These are phyloP conservation scores for Scolopax bukidnonensis DNA, from an alignment of 2,797 vertebrate genomes.

Conservation along the genomic window DNA sequence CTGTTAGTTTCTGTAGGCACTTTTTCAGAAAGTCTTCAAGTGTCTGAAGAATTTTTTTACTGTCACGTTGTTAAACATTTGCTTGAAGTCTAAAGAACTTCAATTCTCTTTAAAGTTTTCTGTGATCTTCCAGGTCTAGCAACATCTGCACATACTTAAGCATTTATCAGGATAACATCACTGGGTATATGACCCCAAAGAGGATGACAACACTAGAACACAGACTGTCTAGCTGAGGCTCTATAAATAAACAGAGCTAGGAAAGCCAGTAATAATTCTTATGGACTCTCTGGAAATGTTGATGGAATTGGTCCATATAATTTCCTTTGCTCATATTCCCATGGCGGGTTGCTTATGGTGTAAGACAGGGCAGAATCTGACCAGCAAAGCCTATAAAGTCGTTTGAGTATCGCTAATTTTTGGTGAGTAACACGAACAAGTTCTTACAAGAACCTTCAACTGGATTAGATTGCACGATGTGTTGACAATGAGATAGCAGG, in stretches of 20 bases:
- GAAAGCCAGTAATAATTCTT: background rate
- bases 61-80: background rate
- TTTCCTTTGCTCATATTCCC: background rate
- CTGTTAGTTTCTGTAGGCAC: background rate
- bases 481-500: background rate
- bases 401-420: background rate
- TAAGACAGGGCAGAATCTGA: background rate
- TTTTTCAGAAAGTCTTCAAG: background rate
- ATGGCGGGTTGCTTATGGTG: background rate
- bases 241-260: background rate
- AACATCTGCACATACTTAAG: background rate
- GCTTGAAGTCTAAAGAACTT: background rate
- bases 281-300: background rate
- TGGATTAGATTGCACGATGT: background rate
- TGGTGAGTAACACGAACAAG: background rate
- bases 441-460: slow-evolving; percentile 32
- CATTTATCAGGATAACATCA: background rate
- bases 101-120: background rate
- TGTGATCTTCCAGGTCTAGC: background rate
- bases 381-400: background rate
- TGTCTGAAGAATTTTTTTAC: background rate
- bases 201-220: background rate
- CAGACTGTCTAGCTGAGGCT: background rate
- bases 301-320: background rate
- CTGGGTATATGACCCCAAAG: background rate